These are phyloP conservation scores for Sipha maydis DNA, from an alignment of 2,888 invertebrate genomes.

Conservation along the genomic window DNA sequence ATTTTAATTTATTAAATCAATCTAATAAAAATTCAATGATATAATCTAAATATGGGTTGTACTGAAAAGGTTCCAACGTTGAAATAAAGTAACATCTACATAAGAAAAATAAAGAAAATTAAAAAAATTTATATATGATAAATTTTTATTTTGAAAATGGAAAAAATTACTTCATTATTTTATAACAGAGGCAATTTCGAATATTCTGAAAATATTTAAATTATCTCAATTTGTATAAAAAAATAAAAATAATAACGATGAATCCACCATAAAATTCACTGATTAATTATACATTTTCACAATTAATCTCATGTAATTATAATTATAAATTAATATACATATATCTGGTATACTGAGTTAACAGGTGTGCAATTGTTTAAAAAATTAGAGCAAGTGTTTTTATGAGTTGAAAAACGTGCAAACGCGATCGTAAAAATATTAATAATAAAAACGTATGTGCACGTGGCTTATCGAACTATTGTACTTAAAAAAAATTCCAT, in stretches of 20 bases:
- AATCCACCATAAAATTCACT: background rate
- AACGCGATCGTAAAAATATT: conserved; percentile 49
- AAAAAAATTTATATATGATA: no score
- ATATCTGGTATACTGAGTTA: conserved; percentile 10
- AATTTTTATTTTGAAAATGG: no score
- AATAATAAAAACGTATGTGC: conserved; percentile 41
- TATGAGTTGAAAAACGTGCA: conserved; percentile 48
- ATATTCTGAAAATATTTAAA: no score
- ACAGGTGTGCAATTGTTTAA: conserved; percentile 55
- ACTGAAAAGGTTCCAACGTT: no score
- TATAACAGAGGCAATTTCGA: no score
- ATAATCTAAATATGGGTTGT: no score
- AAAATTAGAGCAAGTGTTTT: conserved; percentile 59
- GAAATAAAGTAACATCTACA: no score
- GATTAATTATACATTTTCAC: background rate
- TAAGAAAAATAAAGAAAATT: no score
- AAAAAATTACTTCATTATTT: no score
- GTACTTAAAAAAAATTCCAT: conserved; percentile 43
- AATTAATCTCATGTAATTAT: conserved; percentile 11
- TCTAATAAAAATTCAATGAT: no score
- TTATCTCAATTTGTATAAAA: no score
- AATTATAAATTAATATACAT: conserved; percentile 14
- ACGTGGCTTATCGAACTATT: conserved; percentile 49
- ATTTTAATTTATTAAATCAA: no score
- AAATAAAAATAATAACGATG: background rate